Evolutionary conservation across 2,888 invertebrate species (phyloP).

Genomic region (Drosophila testacea): DNA sequence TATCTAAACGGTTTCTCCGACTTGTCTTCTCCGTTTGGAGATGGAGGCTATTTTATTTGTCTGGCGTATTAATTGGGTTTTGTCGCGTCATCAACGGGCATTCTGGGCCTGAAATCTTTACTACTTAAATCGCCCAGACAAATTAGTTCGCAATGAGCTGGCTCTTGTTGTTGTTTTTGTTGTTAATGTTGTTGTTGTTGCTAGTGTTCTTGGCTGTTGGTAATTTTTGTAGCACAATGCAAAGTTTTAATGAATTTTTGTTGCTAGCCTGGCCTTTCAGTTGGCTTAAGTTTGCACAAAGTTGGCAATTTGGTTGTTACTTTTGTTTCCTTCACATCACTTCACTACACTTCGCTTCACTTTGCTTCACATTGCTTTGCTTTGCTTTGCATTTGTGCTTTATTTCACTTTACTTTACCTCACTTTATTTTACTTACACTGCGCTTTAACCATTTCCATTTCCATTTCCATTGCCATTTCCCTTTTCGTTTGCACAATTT

Average conservation of each 20-base stretch:
- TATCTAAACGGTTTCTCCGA: slow-evolving; percentile 70
- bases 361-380: slow-evolving; percentile 18
- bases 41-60: slow-evolving; percentile 70
- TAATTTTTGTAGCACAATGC: slow-evolving; percentile 66
- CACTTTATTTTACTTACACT: slow-evolving; percentile 38
- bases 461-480: slow-evolving; percentile 30
- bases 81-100: slow-evolving; percentile 75
- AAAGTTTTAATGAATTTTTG: slow-evolving; percentile 78
- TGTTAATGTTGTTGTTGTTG: slow-evolving; percentile 5
- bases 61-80: slow-evolving; percentile 81
- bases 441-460: slow-evolving; percentile 22
- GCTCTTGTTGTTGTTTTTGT: slow-evolving; percentile 1
- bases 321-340: slow-evolving; percentile 38
- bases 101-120: slow-evolving; percentile 49
- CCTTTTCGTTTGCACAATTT: slow-evolving; percentile 53
- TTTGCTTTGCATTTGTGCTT: slow-evolving; percentile 31
- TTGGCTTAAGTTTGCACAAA: slow-evolving; percentile 67
- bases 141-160: slow-evolving; percentile 75
- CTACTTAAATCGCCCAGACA: slow-evolving; percentile 72
- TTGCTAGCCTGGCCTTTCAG: slow-evolving; percentile 56
- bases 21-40: slow-evolving; percentile 11
- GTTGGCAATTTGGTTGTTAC: slow-evolving; percentile 59
- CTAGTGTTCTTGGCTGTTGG: slow-evolving; percentile 15
- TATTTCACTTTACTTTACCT: slow-evolving; percentile 23
- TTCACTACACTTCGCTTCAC: slow-evolving; percentile 39